Conservation (phyloP, 2,797 vertebrate genomes). For the Astyanax mexicanus region DNA sequence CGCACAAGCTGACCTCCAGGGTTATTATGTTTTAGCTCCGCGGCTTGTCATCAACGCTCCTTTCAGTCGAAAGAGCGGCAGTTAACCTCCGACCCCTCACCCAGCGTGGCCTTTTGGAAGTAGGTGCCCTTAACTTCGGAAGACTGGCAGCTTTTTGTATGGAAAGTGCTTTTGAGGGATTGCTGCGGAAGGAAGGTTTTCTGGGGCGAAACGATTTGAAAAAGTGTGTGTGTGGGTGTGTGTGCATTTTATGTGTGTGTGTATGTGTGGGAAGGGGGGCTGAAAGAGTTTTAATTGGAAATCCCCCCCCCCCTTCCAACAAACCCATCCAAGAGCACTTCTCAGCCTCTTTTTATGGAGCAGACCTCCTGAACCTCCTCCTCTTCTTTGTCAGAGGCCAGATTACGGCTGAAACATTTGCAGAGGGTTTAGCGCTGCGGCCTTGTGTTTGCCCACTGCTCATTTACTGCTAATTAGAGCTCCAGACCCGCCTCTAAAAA, state of each 20-base stretch:
- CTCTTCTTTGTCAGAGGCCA: slow-evolving; percentile 61
- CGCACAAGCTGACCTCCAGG: slow-evolving; percentile 70
- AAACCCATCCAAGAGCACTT: slow-evolving; percentile 48
- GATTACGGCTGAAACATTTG: slow-evolving; percentile 72
- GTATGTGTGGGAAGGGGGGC: too few relatives aligned
- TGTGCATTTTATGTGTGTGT: too few relatives aligned
- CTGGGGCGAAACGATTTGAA: slow-evolving; percentile 25
- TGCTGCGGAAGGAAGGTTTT: slow-evolving; percentile 35
- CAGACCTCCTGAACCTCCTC: background rate
- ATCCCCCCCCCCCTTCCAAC: slow-evolving; percentile 56
- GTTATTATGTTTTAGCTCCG: slow-evolving; percentile 62
- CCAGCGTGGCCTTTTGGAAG: slow-evolving; percentile 69
- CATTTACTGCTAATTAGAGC: slow-evolving; percentile 69
- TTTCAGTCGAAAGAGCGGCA: slow-evolving; percentile 72
- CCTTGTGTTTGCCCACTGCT: slow-evolving; percentile 67
- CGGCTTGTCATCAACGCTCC: slow-evolving; percentile 76
- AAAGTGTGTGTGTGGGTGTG: background rate
- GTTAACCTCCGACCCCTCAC: slow-evolving; percentile 81
- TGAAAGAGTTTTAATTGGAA: slow-evolving; percentile 52
- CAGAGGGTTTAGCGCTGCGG: slow-evolving; percentile 63
- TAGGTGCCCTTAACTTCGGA: slow-evolving; percentile 69
- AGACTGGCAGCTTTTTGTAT: slow-evolving; percentile 73
- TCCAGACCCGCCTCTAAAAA: slow-evolving; percentile 60
- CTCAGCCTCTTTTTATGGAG: slow-evolving; percentile 4
- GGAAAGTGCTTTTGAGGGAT: slow-evolving; percentile 60